Evolutionary conservation across 30 jellyfish, hydroid and myxozoan species (phyloP).

Genomic region (Cassiopea andromeda): DNA sequence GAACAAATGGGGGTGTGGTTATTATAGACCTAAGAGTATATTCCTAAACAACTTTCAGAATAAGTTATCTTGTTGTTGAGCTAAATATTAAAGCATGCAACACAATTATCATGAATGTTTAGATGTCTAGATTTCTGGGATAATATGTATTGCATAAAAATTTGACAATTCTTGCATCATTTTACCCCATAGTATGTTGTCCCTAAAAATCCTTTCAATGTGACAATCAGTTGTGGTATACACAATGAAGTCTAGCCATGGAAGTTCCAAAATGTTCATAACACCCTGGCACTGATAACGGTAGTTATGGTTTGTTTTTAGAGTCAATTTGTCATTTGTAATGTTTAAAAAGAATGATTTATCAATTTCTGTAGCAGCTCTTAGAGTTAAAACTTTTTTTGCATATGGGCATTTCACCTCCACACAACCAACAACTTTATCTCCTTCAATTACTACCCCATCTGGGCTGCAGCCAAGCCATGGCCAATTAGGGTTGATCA

Average conservation of each 20-base stretch:
- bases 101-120: not conserved
- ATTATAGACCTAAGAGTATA: not conserved
- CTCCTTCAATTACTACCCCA: slow-evolving; percentile 2
- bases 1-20: not conserved
- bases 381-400: not conserved
- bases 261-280: slow-evolving; percentile 49
- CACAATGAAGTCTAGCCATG: slow-evolving; percentile 51
- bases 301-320: slow-evolving; percentile 23
- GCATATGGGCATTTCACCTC: slow-evolving; percentile 39
- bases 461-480: slow-evolving; percentile 70
- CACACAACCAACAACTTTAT: slow-evolving; percentile 11
- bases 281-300: slow-evolving; percentile 59
- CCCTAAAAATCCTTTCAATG: not conserved
- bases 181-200: not conserved
- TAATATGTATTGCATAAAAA: not conserved
- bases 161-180: not conserved
- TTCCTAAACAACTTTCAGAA: not conserved
- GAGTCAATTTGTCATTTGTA: not conserved
- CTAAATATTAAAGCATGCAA: not conserved
- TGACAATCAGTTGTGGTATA: slow-evolving; percentile 29
- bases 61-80: not conserved
- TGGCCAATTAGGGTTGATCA: slow-evolving; percentile 14
- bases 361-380: slow-evolving; percentile 3
- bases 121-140: not conserved
- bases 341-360: not conserved